Conservation (phyloP, 2,797 vertebrate species). For the Lophius americanus region DNA sequence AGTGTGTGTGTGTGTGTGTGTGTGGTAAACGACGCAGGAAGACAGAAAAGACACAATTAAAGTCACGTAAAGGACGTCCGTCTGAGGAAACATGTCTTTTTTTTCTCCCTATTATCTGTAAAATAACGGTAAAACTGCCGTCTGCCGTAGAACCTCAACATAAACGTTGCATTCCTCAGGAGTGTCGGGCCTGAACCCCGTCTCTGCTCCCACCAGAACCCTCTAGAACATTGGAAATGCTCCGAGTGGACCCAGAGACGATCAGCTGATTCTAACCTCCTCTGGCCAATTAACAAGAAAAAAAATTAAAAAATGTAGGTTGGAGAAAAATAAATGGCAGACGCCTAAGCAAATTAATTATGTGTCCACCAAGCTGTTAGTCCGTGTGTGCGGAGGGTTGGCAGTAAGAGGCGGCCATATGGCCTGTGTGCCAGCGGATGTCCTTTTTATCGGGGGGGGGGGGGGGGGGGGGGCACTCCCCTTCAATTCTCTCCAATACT, state of each 20-base stretch:
- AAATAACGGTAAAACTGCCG: conserved; percentile 2
- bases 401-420: conserved; percentile 80
- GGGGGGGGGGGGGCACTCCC: conserved; percentile 55
- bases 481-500: conserved; percentile 76
- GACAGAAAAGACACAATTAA: conserved; percentile 41
- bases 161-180: conserved; percentile 16
- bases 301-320: conserved; percentile 78
- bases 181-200: conserved; percentile 30
- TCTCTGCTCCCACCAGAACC: conserved; percentile 50
- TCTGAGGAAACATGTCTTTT: neutral
- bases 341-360: conserved; percentile 86
- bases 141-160: no score
- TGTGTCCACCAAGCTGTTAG: conserved; percentile 86
- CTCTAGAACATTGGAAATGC: conserved; percentile 56
- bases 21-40: conserved; percentile 57
- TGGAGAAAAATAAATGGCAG: conserved; percentile 85
- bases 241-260: conserved; percentile 73
- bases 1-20: conserved; percentile 21
- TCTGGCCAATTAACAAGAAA: conserved; percentile 80
- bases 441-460: no score
- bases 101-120: conserved; percentile 4
- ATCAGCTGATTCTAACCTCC: conserved; percentile 82
- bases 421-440: conserved; percentile 77
- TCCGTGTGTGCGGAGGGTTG: conserved; percentile 69
- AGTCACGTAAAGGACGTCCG: conserved; percentile 12